A percentile compares a stretch with the other conserved stretches of the same genome.
phyloP scores from a whole-genome alignment of 2,888 invertebrate species.

The Eupithecia abbreviata region DNA sequence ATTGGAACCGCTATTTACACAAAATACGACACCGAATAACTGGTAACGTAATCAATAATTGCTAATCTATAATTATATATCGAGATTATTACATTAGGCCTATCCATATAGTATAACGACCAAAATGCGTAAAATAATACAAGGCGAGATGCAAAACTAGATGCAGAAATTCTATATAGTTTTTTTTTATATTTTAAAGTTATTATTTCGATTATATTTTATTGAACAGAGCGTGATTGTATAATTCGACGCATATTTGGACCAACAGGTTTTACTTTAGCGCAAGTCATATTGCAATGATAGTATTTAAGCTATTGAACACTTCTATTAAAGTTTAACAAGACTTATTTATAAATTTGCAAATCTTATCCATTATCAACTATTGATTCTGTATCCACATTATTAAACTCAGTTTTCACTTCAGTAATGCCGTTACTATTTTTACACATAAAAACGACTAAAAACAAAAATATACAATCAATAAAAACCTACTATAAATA shows the following conservation, averaged over 20 bases:
- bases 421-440: constrained; percentile 15
- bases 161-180: constrained; percentile 41
- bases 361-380: not conserved
- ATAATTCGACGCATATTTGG: constrained; percentile 43
- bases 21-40: constrained; percentile 66
- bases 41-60: constrained; percentile 64
- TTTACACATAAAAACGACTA: constrained; percentile 53
- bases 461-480: constrained; percentile 79
- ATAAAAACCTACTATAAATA: constrained; percentile 73
- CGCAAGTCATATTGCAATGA: constrained; percentile 26
- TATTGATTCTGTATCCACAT: not conserved
- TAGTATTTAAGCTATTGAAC: constrained; percentile 29
- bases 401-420: constrained; percentile 15
- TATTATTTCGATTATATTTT: constrained; percentile 31
- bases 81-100: constrained; percentile 72
- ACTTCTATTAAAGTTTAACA: constrained; percentile 23
- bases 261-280: constrained; percentile 39
- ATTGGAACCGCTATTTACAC: constrained; percentile 61
- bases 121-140: constrained; percentile 57
- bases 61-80: constrained; percentile 46
- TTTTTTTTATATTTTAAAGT: constrained; percentile 32
- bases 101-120: constrained; percentile 55
- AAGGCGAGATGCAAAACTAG: constrained; percentile 43
- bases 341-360: not conserved
- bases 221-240: constrained; percentile 29